Evolutionary conservation across 2,888 invertebrate species (phyloP).

Genomic region (Parnassius glacialis): DNA sequence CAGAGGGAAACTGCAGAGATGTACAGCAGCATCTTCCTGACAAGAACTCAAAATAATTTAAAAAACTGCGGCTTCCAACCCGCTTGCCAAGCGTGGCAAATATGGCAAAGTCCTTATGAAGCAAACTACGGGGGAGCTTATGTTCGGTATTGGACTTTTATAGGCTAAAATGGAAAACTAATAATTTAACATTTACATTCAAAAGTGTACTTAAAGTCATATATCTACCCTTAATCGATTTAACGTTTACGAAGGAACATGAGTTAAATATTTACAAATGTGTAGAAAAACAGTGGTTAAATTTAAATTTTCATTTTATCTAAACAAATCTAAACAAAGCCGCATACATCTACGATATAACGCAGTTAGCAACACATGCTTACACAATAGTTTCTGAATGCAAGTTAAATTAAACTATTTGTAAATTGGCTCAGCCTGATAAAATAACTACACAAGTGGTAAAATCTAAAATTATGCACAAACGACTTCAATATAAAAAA

Average conservation of each 20-base stretch:
- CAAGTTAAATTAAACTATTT: constrained; percentile 15
- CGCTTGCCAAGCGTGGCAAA: too few relatives aligned
- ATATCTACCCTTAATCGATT: neutral
- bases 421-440: constrained; percentile 11
- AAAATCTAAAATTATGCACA: neutral
- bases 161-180: too few relatives aligned
- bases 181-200: too few relatives aligned
- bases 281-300: constrained; percentile 5
- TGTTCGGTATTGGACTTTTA: too few relatives aligned
- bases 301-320: constrained; percentile 7
- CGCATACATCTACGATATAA: constrained; percentile 1
- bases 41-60: too few relatives aligned
- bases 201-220: too few relatives aligned
- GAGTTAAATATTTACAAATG: constrained; percentile 6
- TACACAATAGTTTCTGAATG: constrained; percentile 22
- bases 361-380: constrained; percentile 23
- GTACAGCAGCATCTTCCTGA: too few relatives aligned
- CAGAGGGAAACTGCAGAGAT: too few relatives aligned
- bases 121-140: too few relatives aligned
- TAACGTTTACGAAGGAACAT: neutral
- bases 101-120: too few relatives aligned
- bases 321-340: constrained; percentile 13
- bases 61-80: too few relatives aligned
- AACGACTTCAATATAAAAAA: too few relatives aligned
- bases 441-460: constrained; percentile 8